Base-by-base conservation (phyloP, 2,888 invertebrate species). In the Drosophila cognata region DNA sequence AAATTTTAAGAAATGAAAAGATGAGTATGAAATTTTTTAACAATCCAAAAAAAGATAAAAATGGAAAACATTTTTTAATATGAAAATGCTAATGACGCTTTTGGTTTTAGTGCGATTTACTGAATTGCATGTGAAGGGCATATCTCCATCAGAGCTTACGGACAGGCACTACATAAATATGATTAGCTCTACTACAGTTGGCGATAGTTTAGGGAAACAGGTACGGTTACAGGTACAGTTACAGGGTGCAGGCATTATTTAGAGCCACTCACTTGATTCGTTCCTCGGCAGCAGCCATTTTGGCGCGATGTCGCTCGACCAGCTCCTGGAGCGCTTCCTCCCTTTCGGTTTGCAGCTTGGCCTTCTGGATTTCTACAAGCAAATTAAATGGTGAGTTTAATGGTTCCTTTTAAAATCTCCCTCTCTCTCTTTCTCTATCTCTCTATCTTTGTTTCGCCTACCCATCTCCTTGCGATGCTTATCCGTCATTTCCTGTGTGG, bases 401-500 rank as follows among this genome's bases (percentile, higher is more conserved):
- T 25, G 5, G 1, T 25, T 16, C 13, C 7, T 2, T 8, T n/a
- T 10, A 0, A n/a, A 0, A n/a, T 21, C 3, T 21, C 13, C 3
- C 6, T 11, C 3, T 21, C 6, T 43, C 4, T 21, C 11, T 43
- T 1, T 21, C 6, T 25, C 2, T 11, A 4, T 28, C 10, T 2
- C 1, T 55, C 11, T 18, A 4, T 55, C 4, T n/a, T 7, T 16
- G 0, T 36, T 13, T 1, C 11, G 31, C 73, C 31, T 91, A 96
- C 96, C 96, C 93, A 95, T 94, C 92, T 96, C 96, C 73, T 94
- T 94, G 79, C 95, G 95, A 90, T 96, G 95, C 76, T 94, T 93
- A 65, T 95, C 94, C 21, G 94, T 94, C 89, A 96, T 92, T 77
- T 95, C 94, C 75, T 97, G 96, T 11, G 96, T 94, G 82, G 91